Evolutionary conservation across 1,140 invertebrate species (phyloP).

Genomic region (Macrostomum lignano): DNA sequence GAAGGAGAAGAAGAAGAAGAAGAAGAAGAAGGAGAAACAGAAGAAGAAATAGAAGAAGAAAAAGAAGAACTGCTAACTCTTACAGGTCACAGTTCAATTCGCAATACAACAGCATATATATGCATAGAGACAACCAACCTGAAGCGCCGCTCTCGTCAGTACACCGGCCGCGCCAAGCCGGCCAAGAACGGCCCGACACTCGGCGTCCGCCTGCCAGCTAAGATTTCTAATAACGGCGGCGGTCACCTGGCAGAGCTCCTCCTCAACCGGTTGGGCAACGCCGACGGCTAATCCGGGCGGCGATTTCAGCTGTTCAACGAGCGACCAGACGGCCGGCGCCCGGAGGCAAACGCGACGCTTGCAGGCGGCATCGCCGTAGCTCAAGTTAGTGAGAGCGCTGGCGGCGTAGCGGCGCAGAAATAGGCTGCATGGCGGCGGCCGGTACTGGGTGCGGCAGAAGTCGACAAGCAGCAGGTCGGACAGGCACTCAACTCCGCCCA

Average conservation of each 20-base stretch:
- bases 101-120: too few species aligned
- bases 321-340: slow-evolving; percentile 35
- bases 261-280: too few species aligned
- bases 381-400: slow-evolving; percentile 84
- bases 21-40: too few species aligned
- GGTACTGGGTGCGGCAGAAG: too few species aligned
- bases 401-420: slow-evolving; percentile 44
- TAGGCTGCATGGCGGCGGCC: too few species aligned
- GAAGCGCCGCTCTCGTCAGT: slow-evolving; percentile 32
- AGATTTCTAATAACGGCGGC: slow-evolving; percentile 71
- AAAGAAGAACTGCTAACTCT: too few species aligned
- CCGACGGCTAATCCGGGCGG: too few species aligned
- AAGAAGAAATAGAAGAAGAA: too few species aligned
- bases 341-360: slow-evolving; percentile 30
- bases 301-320: slow-evolving; percentile 49
- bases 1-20: too few species aligned
- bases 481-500: too few species aligned
- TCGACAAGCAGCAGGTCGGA: too few species aligned
- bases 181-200: slow-evolving; percentile 56
- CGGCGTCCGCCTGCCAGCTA: slow-evolving; percentile 72
- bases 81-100: too few species aligned
- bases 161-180: slow-evolving; percentile 34
- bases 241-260: slow-evolving; percentile 36
- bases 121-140: not conserved
- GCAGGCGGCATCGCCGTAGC: slow-evolving; percentile 74